Evolutionary conservation across 2,888 invertebrate genomes (phyloP), one percentile per base, ranked within the genome.

Genomic region (Lumbricus terrestris): DNA sequence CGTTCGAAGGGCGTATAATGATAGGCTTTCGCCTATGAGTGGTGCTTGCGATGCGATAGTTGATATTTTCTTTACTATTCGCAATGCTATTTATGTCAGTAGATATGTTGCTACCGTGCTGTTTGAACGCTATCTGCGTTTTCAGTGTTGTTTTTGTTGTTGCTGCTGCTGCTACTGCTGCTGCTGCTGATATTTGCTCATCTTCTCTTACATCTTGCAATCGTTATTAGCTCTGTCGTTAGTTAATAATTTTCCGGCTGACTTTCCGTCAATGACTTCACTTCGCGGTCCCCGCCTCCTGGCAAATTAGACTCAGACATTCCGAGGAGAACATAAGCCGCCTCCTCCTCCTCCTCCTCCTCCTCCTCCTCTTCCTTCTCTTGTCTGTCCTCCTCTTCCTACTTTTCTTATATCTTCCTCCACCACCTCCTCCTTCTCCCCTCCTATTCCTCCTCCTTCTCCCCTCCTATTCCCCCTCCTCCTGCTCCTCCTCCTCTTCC

Each of bases 221-320:
- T 69, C 69, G 69, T 69, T 69, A 69, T 69, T 69, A 13, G 29
- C n/a, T 34, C 37, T 37, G 85, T 85, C 85, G 85, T 85, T 37
- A 35, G 85, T 8, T 37, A 85, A 85, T 85, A 35, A 85, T 85
- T 85, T 83, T 37, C 85, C 85, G 23, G 35, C 85, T 35, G 85
- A 37, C 23, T 85, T 83, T 85, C 85, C 85, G 85, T 35, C 85
- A 37, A 33, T 35, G 85, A n/a, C 8, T 33, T 85, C 85, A 85
- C 34, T 85, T 85, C 85, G 34, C 85, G 85, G 85, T 85, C 85
- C 35, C 85, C 85, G 85, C 85, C 85, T 37, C 33, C n/a, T 37
- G 34, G 34, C 85, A 85, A 85, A 85, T 85, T 37, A 85, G 37
- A 85, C 35, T 15, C 85, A 85, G 85, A 85, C 6, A 35, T 34